Percentiles rank a stretch among this genome's conserved stretches.
These are phyloP conservation scores for Tenthredo amoena DNA, from an alignment of 2,888 invertebrate species.

Conservation along the genomic window DNA sequence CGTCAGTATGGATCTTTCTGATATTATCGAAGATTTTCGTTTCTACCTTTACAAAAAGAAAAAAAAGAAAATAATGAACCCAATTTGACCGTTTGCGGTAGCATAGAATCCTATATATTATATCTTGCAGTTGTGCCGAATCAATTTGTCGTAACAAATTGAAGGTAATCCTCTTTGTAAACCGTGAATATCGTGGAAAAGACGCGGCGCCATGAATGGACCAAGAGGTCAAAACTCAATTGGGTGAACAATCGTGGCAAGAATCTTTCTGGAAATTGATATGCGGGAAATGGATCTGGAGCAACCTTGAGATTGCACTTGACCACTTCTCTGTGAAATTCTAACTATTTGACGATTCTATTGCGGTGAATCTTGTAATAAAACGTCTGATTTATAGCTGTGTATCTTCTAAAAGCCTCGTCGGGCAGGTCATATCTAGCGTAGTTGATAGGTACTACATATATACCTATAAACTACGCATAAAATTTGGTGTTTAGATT, in stretches of 20 bases:
- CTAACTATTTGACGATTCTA: neutral
- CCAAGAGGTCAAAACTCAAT: slow-evolving; percentile 4
- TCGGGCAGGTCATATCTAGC: neutral
- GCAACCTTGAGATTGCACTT: slow-evolving; percentile 44
- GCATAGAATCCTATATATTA: neutral
- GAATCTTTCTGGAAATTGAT: slow-evolving; percentile 18
- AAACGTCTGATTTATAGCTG: neutral
- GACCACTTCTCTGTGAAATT: neutral
- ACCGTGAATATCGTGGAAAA: neutral
- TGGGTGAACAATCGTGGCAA: neutral
- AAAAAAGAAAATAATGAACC: neutral
- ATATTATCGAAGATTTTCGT: neutral
- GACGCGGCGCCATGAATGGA: neutral
- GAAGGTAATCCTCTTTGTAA: neutral
- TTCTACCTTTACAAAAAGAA: neutral
- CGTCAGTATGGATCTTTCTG: neutral
- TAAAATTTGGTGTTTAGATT: neutral
- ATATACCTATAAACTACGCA: neutral
- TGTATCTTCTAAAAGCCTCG: too few relatives aligned
- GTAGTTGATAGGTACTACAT: neutral
- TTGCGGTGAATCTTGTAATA: neutral
- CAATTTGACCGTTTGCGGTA: neutral
- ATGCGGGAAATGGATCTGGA: neutral
- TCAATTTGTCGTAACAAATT: slow-evolving; percentile 6
- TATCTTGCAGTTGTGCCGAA: neutral